Conservation (phyloP, 1,140 invertebrate species). For the Trichonephila inaurata region DNA sequence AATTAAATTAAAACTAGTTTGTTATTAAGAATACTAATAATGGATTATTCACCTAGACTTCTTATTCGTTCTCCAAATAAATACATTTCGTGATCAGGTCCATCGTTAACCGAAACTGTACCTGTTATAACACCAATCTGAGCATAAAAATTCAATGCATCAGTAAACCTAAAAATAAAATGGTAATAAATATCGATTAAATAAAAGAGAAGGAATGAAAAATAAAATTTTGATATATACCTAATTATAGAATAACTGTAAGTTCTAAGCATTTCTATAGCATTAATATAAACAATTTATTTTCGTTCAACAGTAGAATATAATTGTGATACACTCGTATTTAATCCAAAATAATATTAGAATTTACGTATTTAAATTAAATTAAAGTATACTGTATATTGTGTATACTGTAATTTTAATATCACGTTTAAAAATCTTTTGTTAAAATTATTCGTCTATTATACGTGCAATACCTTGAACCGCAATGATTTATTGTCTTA, state of each 20-base stretch:
- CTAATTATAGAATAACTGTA: neutral
- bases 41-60: neutral
- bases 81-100: constrained; percentile 42
- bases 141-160: constrained; percentile 20
- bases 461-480: too few relatives aligned
- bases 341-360: neutral
- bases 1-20: neutral
- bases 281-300: neutral
- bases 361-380: neutral
- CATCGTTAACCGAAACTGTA: constrained; percentile 38
- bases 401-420: too few relatives aligned
- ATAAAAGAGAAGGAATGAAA: neutral
- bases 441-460: too few relatives aligned
- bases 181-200: neutral
- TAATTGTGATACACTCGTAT: neutral
- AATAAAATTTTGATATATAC: neutral
- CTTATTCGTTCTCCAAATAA: constrained; percentile 49
- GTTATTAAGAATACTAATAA: neutral
- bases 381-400: neutral
- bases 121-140: constrained; percentile 20
- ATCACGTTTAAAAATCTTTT: too few relatives aligned
- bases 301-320: neutral
- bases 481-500: too few relatives aligned
- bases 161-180: neutral
- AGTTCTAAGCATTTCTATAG: neutral